Base-by-base conservation (phyloP, 1,140 invertebrate genomes). In the Saccostrea echinata region DNA sequence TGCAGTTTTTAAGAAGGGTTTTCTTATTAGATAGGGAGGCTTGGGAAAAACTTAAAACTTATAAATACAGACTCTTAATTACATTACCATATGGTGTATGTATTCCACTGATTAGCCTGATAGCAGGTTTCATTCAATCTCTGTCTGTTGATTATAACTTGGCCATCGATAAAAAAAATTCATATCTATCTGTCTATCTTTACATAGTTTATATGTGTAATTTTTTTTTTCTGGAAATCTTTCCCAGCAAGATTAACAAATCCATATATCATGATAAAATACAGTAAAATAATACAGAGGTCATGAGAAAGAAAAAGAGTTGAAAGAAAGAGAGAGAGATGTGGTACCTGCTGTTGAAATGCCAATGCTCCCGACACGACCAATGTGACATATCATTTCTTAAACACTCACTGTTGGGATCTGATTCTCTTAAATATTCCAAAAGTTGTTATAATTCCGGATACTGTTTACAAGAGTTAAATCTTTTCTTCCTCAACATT, bases 51-150 rank as follows among this genome's bases (percentile, higher is more conserved):
- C 81, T 83, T 83, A 33, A 83, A 83, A 83, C 81, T 83, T 53
- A 83, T 83, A 83, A 83, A 83, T 83, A 83, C 81, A 83, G 81
- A 52, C 18, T 83, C 81, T 83, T 83, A 83, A 83, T 83, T 83
- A 83, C 81, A 83, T 52, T 83, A 53, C 81, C 81, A 83, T 83
- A 83, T 83, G 81, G 35, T 51, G 35, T 83, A 83, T 83, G 35
- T 83, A 52, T 83, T 53, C 51, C 81, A 8, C 81, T 53, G 35
- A 52, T 83, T 83, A 83, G 81, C 81, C 68, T 76, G 68, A 76
- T 76, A 76, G 68, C 68, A 76, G 68, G 68, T 76, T 76, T 76
- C 68, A 76, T 27, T 33, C 68, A 76, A 76, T 76, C 68, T 76
- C 68, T 76, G 68, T 76, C 68, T 76, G 68, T 76, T 76, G 68